Base-by-base conservation (phyloP, 1,140 invertebrate species). In the Heterodera schachtii region DNA sequence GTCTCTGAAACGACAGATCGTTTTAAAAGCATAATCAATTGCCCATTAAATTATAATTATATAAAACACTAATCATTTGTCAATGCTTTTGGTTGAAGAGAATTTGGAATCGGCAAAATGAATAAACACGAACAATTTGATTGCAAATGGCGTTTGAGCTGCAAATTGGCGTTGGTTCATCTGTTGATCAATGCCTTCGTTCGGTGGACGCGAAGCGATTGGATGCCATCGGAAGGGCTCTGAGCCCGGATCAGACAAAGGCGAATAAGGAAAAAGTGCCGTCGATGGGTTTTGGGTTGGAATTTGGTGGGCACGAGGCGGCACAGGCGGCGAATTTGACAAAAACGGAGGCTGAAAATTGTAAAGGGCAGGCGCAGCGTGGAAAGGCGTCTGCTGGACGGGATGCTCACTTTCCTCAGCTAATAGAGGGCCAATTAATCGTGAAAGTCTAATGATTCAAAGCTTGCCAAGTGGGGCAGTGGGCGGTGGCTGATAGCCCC, bases 401-500 rank as follows among this genome's bases (percentile, higher is more conserved):
- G 47, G 49, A 1, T n/a, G 76, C n/a, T 49, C 47, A 43, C 57
- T 19, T 78, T 78, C 57, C 9, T 2, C 31, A 31, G 44, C 76
- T 78, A 7, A 3, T 5, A 74, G 8, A 41, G 31, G 64, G 41
- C 13, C 43, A 31, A 82, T 81, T 52, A 8, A 49, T 6, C 9
- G 4, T 49, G 49, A 52, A n/a, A 76, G 21, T 11, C 41, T 1
- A 82, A 11, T 21, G 19, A 11, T 16, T 60, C 4, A 60, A 75
- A 49, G 78, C 44, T 64, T 81, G 79, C 81, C 74, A 49, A 84
- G 19, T 3, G 83, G 75, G 13, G 74, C 19, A 13, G 75, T 79
- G 31, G 83, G 83, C 75, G 83, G 83, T 7, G 83, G 83, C 52
- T 84, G 83, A 78, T 82, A 82, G 3, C 81, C 81, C n/a, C 44